Evolutionary conservation across 1,140 invertebrate species (phyloP), one percentile per base, ranked within the genome.

Genomic region (Pseudoatta argentina): DNA sequence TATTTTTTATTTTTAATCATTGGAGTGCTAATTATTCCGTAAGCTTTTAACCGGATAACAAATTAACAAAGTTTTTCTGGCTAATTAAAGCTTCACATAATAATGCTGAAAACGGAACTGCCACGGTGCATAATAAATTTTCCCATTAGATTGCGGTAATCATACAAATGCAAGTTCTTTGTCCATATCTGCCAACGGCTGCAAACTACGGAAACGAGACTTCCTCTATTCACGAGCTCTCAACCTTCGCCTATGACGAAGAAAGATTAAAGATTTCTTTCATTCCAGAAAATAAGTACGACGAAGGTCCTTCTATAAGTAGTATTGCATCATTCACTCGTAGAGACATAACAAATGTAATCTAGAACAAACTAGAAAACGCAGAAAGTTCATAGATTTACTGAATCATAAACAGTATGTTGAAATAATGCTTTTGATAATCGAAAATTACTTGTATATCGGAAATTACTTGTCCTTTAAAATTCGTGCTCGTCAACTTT

Each of bases 251-350:
- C 85, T 67, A 75, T 69, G 77, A 77, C 21, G 76, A 16, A 57
- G 44, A 79, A 79, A 87, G 66, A 75, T 89, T 86, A 89, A 88
- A 89, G 83, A 88, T 89, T 85, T 88, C 88, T 89, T 89, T 88
- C 83, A 86, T 89, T 53, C 63, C 44, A 8, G 61, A 72, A 69
- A 12, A 48, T 53, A 44, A 21, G 73, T 24, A 86, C 83, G 59
- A 86, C 67, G 71, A n/a, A 24, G 24, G 78, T 69, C n/a, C 18
- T 27, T 21, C 76, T 71, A 16, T 61, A 73, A 61, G 53, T 48
- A 16, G 69, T 73, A 30, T 61, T 61, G 55, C 44, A n/a, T 8
- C 59, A 71, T 21, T 10, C n/a, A n/a, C 8, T 61, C 51, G 39
- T n/a, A 61, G 5, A 59, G 34, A 1, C 21, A 5, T 55, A 59